phyloP scores from a whole-genome alignment of 2,797 vertebrate species.

The Apodemus agrarius region DNA sequence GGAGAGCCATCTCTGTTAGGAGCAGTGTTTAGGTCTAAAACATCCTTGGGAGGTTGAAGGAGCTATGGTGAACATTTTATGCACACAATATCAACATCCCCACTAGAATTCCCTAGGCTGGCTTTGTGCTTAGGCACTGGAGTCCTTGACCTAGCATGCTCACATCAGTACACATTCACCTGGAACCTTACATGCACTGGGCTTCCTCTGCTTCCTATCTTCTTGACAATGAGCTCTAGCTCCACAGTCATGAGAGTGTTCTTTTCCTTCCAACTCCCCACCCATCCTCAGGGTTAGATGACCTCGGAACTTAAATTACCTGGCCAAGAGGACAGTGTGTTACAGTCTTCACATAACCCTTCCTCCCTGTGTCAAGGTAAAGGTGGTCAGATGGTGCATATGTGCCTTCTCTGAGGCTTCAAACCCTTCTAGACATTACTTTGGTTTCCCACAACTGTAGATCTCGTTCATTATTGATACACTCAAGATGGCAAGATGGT shows the following conservation, averaged over 20 bases:
- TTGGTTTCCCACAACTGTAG: background rate
- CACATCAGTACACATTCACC: too few species aligned
- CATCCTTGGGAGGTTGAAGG: background rate
- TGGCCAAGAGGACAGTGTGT: background rate
- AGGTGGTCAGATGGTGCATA: background rate
- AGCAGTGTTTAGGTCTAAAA: background rate
- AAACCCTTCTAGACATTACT: background rate
- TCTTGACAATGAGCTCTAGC: background rate
- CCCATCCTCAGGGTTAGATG: background rate
- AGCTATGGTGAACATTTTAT: background rate
- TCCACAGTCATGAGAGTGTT: background rate
- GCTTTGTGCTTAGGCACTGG: too few species aligned
- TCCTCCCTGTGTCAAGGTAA: background rate
- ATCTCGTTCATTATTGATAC: background rate
- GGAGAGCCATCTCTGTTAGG: too few species aligned
- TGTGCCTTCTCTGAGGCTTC: background rate
- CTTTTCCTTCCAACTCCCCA: background rate
- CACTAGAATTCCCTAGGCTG: background rate
- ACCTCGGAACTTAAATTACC: background rate
- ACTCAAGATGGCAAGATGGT: background rate
- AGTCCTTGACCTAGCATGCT: background rate
- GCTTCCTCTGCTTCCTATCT: background rate
- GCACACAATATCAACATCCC: background rate
- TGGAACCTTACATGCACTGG: background rate
- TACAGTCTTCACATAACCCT: accelerated